Percentiles rank a stretch among this genome's conserved stretches.
These are phyloP conservation scores for Nymphalis c-album DNA, from an alignment of 2,888 invertebrate genomes.

Conservation along the genomic window DNA sequence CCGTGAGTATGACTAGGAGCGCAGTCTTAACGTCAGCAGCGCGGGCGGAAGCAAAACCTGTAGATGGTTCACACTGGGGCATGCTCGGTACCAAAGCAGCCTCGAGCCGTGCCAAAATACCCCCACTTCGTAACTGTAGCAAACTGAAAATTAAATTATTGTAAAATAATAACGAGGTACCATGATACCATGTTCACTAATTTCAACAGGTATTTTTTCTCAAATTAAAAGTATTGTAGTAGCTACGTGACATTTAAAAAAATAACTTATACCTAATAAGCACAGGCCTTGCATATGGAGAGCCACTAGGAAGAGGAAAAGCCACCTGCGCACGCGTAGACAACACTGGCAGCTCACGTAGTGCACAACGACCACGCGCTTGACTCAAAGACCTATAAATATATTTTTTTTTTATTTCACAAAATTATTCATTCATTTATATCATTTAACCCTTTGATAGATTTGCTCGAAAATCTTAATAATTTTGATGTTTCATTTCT, in stretches of 20 bases:
- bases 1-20: slow-evolving; percentile 74
- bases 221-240: no score
- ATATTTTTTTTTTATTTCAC: not conserved
- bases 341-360: slow-evolving; percentile 80
- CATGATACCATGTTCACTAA: not conserved
- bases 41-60: slow-evolving; percentile 81
- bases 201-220: no score
- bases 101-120: slow-evolving; percentile 62
- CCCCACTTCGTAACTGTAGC: slow-evolving; percentile 64
- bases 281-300: slow-evolving; percentile 82
- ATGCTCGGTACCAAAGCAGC: slow-evolving; percentile 71
- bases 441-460: no score
- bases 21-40: slow-evolving; percentile 83
- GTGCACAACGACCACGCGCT: slow-evolving; percentile 74
- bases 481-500: no score
- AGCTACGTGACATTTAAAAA: no score
- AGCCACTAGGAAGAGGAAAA: slow-evolving; percentile 79
- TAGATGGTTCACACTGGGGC: slow-evolving; percentile 78
- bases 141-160: slow-evolving; percentile 48
- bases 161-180: not conserved
- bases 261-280: slow-evolving; percentile 71
- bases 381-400: slow-evolving; percentile 63
- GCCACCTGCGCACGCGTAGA: slow-evolving; percentile 81
- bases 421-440: no score
- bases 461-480: no score